phyloP scores from a whole-genome alignment of 2,113 vertebrate species.

The Empidonax traillii region DNA sequence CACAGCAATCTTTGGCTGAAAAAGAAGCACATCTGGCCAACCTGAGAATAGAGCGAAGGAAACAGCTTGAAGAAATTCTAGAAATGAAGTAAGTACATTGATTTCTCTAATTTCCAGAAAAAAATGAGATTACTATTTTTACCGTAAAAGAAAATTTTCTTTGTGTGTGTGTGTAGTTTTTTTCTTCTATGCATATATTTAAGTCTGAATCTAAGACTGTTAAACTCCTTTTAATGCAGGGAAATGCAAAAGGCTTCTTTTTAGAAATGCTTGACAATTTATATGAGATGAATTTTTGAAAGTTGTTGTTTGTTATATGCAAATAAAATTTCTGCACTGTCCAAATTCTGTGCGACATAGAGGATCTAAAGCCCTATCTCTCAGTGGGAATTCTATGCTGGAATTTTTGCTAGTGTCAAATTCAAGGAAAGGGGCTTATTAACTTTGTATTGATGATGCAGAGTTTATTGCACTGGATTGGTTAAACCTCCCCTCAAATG shows the following conservation, averaged over 20 bases:
- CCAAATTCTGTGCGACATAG: neutral
- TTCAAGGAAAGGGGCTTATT: neutral
- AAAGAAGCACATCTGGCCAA: conserved; percentile 88
- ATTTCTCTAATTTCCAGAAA: neutral
- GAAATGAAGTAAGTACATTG: conserved; percentile 93
- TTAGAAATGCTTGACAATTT: neutral
- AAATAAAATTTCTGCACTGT: neutral
- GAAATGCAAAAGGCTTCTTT: neutral
- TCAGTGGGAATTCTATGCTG: neutral
- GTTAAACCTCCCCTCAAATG: neutral
- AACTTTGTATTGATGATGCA: neutral
- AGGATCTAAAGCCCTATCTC: neutral
- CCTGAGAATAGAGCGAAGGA: conserved; percentile 86
- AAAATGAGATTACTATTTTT: neutral
- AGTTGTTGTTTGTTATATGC: neutral
- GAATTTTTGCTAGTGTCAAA: neutral
- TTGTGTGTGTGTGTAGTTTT: neutral
- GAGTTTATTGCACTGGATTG: neutral
- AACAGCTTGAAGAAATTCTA: conserved; percentile 94
- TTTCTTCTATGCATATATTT: neutral
- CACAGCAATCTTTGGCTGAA: conserved; percentile 91
- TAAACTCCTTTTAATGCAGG: neutral
- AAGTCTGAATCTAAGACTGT: neutral
- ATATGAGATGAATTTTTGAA: neutral
- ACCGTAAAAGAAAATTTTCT: neutral